Conservation (phyloP, 2,888 invertebrate species). For the Eutolmus rufibarbis region DNA sequence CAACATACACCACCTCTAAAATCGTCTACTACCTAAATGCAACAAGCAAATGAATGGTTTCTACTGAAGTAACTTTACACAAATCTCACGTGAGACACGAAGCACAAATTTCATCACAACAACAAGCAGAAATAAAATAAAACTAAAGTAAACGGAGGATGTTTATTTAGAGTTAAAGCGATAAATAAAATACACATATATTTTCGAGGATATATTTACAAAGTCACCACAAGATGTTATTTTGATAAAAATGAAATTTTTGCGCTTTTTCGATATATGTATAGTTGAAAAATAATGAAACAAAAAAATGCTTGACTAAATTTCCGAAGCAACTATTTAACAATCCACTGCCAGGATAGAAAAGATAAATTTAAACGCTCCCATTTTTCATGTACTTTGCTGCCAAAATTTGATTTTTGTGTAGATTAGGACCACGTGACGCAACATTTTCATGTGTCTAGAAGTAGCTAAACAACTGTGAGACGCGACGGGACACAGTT, state of each 20-base stretch:
- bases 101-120: conserved; percentile 39
- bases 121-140: conserved; percentile 12
- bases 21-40: neutral
- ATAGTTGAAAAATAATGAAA: neutral
- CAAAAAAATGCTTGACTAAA: neutral
- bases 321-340: conserved; percentile 1
- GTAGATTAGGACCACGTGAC: neutral
- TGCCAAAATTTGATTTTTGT: conserved; percentile 12
- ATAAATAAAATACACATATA: conserved; percentile 15
- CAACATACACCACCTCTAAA: neutral
- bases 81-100: conserved; percentile 20
- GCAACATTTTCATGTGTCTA: conserved; percentile 35
- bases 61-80: conserved; percentile 15
- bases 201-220: conserved; percentile 34
- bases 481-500: neutral
- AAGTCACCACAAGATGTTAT: conserved; percentile 17
- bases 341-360: conserved; percentile 1
- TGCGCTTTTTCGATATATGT: conserved; percentile 11
- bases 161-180: conserved; percentile 13
- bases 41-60: conserved; percentile 28
- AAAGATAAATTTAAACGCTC: neutral
- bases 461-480: conserved; percentile 20
- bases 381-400: neutral
- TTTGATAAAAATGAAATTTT: conserved; percentile 33
- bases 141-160: conserved; percentile 34